phyloP scores from a whole-genome alignment of 2,888 invertebrate species.

The Choristoneura rosaceana region DNA sequence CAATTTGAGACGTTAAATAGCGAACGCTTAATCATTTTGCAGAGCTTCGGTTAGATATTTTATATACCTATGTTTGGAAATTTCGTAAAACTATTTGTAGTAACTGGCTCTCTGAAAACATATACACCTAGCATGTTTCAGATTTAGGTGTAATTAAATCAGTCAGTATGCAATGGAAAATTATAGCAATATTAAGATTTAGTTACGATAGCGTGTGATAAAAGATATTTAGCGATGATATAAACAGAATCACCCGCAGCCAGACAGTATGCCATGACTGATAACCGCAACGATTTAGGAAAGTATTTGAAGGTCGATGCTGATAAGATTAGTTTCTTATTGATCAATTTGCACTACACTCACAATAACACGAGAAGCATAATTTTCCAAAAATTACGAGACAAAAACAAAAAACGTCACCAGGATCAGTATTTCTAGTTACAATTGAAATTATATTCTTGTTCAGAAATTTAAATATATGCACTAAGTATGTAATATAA shows the following conservation, averaged over 20 bases:
- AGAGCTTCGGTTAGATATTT: background rate
- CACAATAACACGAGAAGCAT: background rate
- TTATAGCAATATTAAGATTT: background rate
- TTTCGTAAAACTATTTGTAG: background rate
- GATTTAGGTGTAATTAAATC: background rate
- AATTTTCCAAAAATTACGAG: background rate
- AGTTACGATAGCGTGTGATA: slow-evolving; percentile 3
- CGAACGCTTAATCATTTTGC: background rate
- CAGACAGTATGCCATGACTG: slow-evolving; percentile 41
- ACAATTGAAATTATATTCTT: background rate
- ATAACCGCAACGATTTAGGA: slow-evolving; percentile 54
- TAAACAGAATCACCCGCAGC: slow-evolving; percentile 1
- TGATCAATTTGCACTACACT: slow-evolving; percentile 17
- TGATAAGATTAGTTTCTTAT: slow-evolving; percentile 58
- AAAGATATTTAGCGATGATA: slow-evolving; percentile 13
- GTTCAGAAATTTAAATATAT: background rate
- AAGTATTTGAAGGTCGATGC: slow-evolving; percentile 59
- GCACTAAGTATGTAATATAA: background rate
- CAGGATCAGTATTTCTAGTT: background rate
- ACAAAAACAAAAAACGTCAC: background rate
- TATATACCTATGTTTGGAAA: background rate
- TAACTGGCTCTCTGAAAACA: background rate
- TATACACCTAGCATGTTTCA: background rate
- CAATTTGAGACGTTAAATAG: slow-evolving; percentile 1
- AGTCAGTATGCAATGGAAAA: background rate